These are phyloP conservation scores for Crossaster papposus DNA, from an alignment of 53 echinoderm and acorn worm species.

Conservation along the genomic window DNA sequence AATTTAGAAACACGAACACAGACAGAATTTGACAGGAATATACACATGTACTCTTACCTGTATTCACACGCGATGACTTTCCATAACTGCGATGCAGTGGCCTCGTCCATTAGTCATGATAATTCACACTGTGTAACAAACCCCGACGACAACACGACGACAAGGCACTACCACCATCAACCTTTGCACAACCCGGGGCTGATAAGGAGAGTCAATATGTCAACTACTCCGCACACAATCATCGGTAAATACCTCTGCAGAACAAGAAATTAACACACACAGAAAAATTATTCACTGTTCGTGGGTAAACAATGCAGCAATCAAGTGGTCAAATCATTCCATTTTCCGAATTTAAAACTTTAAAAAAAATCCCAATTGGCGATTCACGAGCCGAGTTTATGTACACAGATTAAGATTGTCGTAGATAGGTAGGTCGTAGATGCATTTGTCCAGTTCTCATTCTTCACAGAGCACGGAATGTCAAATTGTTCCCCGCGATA, in stretches of 20 bases:
- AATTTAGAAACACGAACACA: no score
- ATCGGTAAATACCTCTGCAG: conserved; percentile 2
- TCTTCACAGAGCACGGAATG: not conserved
- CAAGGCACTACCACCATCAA: no score
- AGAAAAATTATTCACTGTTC: not conserved
- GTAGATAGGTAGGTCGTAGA: no score
- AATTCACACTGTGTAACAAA: not conserved
- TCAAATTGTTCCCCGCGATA: not conserved
- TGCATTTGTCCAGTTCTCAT: not conserved
- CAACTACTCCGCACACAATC: conserved; percentile 6
- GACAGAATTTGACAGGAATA: not conserved
- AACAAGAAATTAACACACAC: not conserved
- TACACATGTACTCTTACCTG: not conserved
- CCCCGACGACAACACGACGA: not conserved
- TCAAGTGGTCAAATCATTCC: not conserved
- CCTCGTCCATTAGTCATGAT: not conserved
- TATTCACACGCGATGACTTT: not conserved
- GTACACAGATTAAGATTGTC: conserved; percentile 1
- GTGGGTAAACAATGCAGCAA: not conserved
- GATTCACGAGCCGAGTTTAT: not conserved
- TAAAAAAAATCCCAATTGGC: not conserved
- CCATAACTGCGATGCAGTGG: not conserved
- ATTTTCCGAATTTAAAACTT: not conserved
- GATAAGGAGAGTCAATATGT: not conserved
- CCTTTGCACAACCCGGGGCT: not conserved